Percentiles rank a stretch among this genome's conserved stretches.
Conservation (phyloP, 2,113 vertebrate genomes). For the Egretta garzetta region DNA sequence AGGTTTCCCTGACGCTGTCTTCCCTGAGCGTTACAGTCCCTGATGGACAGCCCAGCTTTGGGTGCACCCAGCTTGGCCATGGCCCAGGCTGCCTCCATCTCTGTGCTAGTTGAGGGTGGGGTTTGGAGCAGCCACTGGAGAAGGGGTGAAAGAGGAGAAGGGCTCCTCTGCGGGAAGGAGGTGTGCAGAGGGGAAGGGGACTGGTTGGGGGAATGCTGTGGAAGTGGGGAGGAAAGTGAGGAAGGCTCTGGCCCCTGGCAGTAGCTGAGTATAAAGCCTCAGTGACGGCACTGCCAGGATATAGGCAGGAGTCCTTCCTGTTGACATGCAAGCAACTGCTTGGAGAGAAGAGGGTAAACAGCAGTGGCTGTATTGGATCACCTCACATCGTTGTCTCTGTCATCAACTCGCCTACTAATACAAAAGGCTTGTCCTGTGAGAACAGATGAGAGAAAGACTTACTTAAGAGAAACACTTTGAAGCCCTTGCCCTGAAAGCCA, state of each 20-base stretch:
- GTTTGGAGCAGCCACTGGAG: neutral
- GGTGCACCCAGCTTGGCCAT: accelerated
- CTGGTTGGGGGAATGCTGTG: neutral
- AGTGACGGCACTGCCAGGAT: neutral
- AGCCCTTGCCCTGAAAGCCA: neutral
- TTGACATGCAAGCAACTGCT: neutral
- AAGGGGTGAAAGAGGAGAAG: neutral
- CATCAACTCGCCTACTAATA: neutral
- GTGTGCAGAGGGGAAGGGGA: neutral
- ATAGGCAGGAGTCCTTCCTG: neutral
- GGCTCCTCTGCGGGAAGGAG: neutral
- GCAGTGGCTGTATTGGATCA: neutral
- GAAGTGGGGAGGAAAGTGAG: neutral
- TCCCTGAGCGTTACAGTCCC: neutral
- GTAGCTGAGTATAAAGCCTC: neutral
- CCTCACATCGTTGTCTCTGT: neutral
- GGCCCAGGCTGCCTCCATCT: neutral
- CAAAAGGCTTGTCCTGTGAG: neutral
- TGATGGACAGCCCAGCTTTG: neutral
- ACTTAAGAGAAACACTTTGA: neutral
- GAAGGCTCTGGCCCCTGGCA: neutral
- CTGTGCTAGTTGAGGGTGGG: neutral
- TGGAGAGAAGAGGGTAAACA: neutral
- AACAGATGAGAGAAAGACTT: neutral
- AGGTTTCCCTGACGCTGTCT: neutral